Conservation (phyloP, 2,113 vertebrate species). For the Procavia capensis region DNA sequence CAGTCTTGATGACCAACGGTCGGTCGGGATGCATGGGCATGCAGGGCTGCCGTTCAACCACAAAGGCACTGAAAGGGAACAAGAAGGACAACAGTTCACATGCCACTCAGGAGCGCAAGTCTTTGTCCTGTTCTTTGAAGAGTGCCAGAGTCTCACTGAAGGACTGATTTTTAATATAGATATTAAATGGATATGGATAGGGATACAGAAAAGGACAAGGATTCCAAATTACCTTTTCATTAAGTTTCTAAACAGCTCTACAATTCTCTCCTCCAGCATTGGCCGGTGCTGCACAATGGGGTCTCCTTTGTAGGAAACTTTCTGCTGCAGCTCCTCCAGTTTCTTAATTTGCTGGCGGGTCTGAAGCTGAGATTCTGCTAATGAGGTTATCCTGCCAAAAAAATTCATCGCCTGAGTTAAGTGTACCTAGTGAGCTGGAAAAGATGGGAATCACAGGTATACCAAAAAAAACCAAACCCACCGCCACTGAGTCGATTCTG, state of each 20-base stretch:
- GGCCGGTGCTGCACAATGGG: slow-evolving; percentile 98
- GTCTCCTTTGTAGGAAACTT: slow-evolving; percentile 99
- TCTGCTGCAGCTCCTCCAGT: slow-evolving; percentile 98
- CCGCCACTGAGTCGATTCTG: no score
- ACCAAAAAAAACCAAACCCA: no score
- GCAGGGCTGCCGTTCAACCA: slow-evolving; percentile 97
- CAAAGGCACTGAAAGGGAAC: slow-evolving; percentile 91
- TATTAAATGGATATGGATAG: no score
- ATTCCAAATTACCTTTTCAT: slow-evolving; percentile 94
- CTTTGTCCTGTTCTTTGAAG: neutral
- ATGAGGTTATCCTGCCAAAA: slow-evolving; percentile 94
- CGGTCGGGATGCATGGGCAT: slow-evolving; percentile 99
- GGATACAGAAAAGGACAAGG: neutral
- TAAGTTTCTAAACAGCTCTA: slow-evolving; percentile 96
- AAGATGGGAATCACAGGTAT: neutral
- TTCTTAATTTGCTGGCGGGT: slow-evolving; percentile 99
- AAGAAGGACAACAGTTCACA: neutral
- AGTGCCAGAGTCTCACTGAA: neutral
- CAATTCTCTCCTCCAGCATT: slow-evolving; percentile 97
- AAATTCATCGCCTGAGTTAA: neutral
- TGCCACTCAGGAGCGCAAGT: rapidly evolving
- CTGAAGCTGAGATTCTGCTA: slow-evolving; percentile 98
- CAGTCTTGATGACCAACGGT: slow-evolving; percentile 98
- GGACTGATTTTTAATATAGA: neutral
- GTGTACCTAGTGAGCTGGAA: neutral